Evolutionary conservation across 2,888 invertebrate species (phyloP).

Genomic region (Mythimna pallens): DNA sequence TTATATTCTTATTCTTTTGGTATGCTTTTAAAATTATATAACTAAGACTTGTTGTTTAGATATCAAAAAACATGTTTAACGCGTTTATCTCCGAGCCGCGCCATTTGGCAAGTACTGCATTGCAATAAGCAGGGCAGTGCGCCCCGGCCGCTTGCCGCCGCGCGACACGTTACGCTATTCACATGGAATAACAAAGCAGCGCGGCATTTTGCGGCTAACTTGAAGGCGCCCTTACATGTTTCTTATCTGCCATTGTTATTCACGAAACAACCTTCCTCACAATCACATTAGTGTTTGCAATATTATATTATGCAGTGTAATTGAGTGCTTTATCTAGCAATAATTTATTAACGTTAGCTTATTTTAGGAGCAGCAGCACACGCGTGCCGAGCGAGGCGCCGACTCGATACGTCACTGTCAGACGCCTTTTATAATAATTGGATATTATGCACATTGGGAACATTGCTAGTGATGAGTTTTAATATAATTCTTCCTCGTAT

Average conservation of each 20-base stretch:
- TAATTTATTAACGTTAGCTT: constrained; percentile 42
- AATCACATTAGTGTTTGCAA: constrained; percentile 18
- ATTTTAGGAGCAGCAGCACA: not conserved
- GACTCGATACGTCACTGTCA: constrained; percentile 21
- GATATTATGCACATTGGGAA: constrained; percentile 18
- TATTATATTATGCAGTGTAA: constrained; percentile 45
- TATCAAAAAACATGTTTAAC: too few species aligned
- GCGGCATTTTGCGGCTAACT: too few species aligned
- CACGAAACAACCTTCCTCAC: not conserved
- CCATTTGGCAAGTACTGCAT: too few species aligned
- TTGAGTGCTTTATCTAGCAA: constrained; percentile 58
- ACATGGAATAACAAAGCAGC: too few species aligned
- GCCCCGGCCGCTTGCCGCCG: too few species aligned
- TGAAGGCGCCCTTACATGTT: not conserved
- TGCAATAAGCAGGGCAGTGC: too few species aligned
- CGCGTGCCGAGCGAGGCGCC: not conserved
- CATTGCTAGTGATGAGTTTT: constrained; percentile 22
- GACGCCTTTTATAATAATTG: constrained; percentile 32
- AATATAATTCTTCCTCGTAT: constrained; percentile 5
- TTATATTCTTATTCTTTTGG: too few species aligned
- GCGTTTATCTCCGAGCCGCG: too few species aligned
- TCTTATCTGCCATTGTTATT: not conserved
- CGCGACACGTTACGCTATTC: too few species aligned
- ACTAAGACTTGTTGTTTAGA: too few species aligned
- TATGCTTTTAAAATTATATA: too few species aligned